Conservation (phyloP, 2,888 invertebrate species). For the Drosophila pegasa region DNA sequence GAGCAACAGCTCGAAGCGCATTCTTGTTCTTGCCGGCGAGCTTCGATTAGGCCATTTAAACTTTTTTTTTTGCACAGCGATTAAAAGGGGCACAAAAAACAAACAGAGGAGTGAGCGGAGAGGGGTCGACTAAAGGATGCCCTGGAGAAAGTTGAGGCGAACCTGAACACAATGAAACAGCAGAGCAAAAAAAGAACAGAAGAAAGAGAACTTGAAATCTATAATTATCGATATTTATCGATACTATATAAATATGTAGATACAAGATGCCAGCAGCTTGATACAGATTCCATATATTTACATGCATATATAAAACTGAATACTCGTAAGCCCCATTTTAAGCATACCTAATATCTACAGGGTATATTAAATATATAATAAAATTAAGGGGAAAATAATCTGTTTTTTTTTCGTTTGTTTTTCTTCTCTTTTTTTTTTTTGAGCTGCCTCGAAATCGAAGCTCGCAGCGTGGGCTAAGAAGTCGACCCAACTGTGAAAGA, state of each 20-base stretch:
- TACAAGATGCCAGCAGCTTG: neutral
- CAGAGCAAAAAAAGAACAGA: neutral
- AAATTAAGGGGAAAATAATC: conserved; percentile 37
- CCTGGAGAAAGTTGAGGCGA: neutral
- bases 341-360: neutral
- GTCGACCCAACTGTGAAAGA: conserved; percentile 50
- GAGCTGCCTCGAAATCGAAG: conserved; percentile 35
- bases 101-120: neutral
- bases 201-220: neutral
- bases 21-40: conserved; percentile 35
- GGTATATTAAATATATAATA: conserved; percentile 14
- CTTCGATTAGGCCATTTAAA: conserved; percentile 63
- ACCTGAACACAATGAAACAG: neutral
- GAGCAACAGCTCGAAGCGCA: conserved; percentile 21
- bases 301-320: neutral
- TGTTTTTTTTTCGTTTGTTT: conserved; percentile 21
- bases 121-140: neutral
- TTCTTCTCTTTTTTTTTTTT: conserved; percentile 10
- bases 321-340: neutral
- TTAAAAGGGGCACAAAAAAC: neutral
- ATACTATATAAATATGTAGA: neutral
- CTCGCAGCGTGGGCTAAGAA: conserved; percentile 63
- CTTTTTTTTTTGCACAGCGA: conserved; percentile 35
- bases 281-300: neutral
- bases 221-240: conserved; percentile 2